Evolutionary conservation across 2,888 invertebrate species (phyloP).

Genomic region (Drosophila putrida): DNA sequence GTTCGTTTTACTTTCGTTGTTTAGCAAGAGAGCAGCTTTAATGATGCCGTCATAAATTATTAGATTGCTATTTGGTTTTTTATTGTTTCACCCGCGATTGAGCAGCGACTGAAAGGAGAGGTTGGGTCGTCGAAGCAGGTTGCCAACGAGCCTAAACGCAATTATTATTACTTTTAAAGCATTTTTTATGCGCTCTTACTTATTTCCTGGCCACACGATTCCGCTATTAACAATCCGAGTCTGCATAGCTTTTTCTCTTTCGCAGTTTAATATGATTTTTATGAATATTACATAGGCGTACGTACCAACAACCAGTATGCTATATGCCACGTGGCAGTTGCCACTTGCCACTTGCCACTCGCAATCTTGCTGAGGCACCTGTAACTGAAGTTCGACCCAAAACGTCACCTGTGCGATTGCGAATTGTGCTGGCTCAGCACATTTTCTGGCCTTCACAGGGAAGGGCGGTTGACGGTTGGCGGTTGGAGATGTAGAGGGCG

Average conservation of each 20-base stretch:
- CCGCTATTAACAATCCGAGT: conserved; percentile 66
- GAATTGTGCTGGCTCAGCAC: conserved; percentile 59
- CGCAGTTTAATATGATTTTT: conserved; percentile 73
- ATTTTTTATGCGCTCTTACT: conserved; percentile 77
- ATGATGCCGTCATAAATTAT: conserved; percentile 83
- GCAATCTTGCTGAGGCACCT: conserved; percentile 24
- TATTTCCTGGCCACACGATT: conserved; percentile 75
- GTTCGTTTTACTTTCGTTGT: conserved; percentile 5
- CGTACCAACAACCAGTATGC: conserved; percentile 14
- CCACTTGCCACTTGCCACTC: conserved; percentile 18
- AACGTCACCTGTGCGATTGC: conserved; percentile 69
- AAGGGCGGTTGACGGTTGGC: neutral
- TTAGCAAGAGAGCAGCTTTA: conserved; percentile 52
- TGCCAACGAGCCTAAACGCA: conserved; percentile 72
- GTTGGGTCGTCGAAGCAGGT: conserved; percentile 7
- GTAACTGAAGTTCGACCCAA: conserved; percentile 30
- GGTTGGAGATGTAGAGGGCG: conserved; percentile 33
- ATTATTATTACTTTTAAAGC: conserved; percentile 81
- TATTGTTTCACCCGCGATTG: conserved; percentile 84
- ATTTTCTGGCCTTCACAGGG: conserved; percentile 38
- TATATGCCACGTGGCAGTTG: conserved; percentile 31
- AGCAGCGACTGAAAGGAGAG: conserved; percentile 50
- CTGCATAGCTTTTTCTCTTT: conserved; percentile 13
- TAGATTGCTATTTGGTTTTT: conserved; percentile 83
- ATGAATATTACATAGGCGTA: conserved; percentile 58